Percentiles rank a stretch among this genome's conserved stretches.
Evolutionary conservation across 1,140 invertebrate species (phyloP).

Genomic region (Drosophila parabipectinata): DNA sequence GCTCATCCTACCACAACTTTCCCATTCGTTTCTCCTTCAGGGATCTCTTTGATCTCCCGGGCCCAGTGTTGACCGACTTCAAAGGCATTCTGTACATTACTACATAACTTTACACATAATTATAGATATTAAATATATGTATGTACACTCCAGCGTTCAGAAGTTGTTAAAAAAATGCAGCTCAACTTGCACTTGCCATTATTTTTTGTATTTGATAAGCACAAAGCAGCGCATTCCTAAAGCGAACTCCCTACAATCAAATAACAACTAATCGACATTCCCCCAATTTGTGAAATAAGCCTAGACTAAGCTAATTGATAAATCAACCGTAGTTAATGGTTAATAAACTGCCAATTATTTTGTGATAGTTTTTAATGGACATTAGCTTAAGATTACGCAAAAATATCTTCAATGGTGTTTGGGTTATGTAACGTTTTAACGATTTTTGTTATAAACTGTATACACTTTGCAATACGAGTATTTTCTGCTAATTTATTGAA

Average conservation of each 20-base stretch:
- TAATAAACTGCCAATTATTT: slow-evolving; percentile 82
- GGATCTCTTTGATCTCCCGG: slow-evolving; percentile 56
- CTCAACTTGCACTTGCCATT: slow-evolving; percentile 75
- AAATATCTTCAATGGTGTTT: slow-evolving; percentile 70
- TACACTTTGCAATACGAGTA: slow-evolving; percentile 71
- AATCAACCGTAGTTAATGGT: slow-evolving; percentile 51
- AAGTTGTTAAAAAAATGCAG: slow-evolving; percentile 29
- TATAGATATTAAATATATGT: not conserved
- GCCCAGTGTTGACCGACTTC: slow-evolving; percentile 41
- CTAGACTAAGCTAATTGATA: slow-evolving; percentile 30
- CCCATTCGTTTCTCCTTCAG: slow-evolving; percentile 45
- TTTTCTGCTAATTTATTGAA: slow-evolving; percentile 77
- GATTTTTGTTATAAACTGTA: slow-evolving; percentile 64
- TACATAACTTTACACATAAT: not conserved
- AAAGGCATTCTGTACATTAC: slow-evolving; percentile 23
- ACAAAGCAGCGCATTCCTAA: slow-evolving; percentile 29
- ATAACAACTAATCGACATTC: slow-evolving; percentile 26
- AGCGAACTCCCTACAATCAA: slow-evolving; percentile 49
- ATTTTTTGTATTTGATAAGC: slow-evolving; percentile 64
- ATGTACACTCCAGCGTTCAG: slow-evolving; percentile 29
- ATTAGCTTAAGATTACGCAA: slow-evolving; percentile 49
- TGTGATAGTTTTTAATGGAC: slow-evolving; percentile 78
- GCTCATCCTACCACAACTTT: slow-evolving; percentile 28
- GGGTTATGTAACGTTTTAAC: slow-evolving; percentile 68
- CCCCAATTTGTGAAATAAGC: slow-evolving; percentile 36